phyloP scores from a whole-genome alignment of 1,140 invertebrate species.

The Drosophila kikkawai region DNA sequence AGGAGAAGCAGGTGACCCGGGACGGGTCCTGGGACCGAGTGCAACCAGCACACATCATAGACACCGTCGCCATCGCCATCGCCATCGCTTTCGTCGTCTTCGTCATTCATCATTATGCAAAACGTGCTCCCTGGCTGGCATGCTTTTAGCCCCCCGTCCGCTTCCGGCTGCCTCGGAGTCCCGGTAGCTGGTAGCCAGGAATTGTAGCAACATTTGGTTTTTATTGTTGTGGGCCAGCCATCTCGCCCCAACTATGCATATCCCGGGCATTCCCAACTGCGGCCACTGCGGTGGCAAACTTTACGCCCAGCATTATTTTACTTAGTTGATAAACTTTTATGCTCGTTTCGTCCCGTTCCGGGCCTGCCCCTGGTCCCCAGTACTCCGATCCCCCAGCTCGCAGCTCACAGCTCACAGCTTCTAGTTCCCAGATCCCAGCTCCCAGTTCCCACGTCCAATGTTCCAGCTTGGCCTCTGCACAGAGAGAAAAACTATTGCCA shows the following conservation, averaged over 20 bases:
- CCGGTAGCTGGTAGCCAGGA: constrained; percentile 23
- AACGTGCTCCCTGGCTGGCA: constrained; percentile 70
- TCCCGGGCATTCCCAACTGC: constrained; percentile 47
- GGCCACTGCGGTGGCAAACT: constrained; percentile 76
- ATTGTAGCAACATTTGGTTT: constrained; percentile 79
- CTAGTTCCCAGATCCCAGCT: constrained; percentile 8
- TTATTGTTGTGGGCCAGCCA: constrained; percentile 70
- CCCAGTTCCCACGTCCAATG: constrained; percentile 31
- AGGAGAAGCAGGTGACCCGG: constrained; percentile 1
- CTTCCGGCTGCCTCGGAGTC: constrained; percentile 14
- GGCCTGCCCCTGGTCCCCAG: constrained; percentile 11
- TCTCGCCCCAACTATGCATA: constrained; percentile 4
- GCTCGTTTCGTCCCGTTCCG: constrained; percentile 30
- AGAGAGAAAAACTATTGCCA: background rate
- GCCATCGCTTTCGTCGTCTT: constrained; percentile 56
- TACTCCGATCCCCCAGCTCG: constrained; percentile 17
- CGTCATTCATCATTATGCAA: constrained; percentile 83
- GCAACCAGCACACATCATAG: constrained; percentile 58
- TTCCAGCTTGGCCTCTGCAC: constrained; percentile 13
- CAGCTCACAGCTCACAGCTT: constrained; percentile 10
- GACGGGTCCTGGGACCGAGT: constrained; percentile 11
- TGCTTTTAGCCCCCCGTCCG: constrained; percentile 55
- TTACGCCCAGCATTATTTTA: constrained; percentile 81
- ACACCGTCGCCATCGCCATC: constrained; percentile 25
- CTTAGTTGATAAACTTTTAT: constrained; percentile 83